Percentiles rank a stretch among this genome's conserved stretches.
phyloP scores from a whole-genome alignment of 1,140 invertebrate species.

The Ostrea denselamellosa region DNA sequence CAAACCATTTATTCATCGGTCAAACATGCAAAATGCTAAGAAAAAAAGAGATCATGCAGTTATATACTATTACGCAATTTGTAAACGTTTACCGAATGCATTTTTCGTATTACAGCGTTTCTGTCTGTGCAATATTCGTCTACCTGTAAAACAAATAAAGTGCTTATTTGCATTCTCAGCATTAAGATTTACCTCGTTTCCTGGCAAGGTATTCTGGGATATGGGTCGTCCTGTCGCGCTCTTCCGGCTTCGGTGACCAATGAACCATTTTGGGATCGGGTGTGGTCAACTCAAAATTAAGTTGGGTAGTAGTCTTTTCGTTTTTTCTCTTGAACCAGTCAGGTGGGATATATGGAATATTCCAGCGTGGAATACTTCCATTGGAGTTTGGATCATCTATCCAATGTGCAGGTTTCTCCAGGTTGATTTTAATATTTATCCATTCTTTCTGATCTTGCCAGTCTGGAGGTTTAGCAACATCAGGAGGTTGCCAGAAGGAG shows the following conservation, averaged over 20 bases:
- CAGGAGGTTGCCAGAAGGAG: slow-evolving; percentile 6
- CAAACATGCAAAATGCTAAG: background rate
- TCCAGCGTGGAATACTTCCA: slow-evolving; percentile 5
- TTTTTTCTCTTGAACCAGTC: slow-evolving; percentile 15
- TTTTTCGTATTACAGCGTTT: background rate
- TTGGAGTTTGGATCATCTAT: slow-evolving; percentile 22
- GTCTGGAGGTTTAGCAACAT: slow-evolving; percentile 17
- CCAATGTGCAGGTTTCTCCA: slow-evolving; percentile 1
- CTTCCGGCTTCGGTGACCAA: background rate
- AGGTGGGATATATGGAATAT: slow-evolving; percentile 13
- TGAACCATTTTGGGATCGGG: slow-evolving; percentile 1
- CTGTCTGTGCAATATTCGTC: background rate
- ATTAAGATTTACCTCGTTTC: slow-evolving; percentile 1
- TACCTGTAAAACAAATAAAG: background rate
- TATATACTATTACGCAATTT: background rate
- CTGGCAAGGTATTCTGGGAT: slow-evolving; percentile 6
- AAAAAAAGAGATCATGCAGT: background rate
- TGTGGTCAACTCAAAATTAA: slow-evolving; percentile 19
- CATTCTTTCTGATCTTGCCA: slow-evolving; percentile 31
- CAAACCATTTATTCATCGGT: background rate
- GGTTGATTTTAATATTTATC: slow-evolving; percentile 27
- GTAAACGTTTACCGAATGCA: background rate
- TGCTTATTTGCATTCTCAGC: background rate
- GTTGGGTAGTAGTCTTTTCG: background rate
- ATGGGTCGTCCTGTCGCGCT: background rate